Base-by-base conservation (phyloP, 2,113 vertebrate genomes). In the Macroglossus sobrinus region DNA sequence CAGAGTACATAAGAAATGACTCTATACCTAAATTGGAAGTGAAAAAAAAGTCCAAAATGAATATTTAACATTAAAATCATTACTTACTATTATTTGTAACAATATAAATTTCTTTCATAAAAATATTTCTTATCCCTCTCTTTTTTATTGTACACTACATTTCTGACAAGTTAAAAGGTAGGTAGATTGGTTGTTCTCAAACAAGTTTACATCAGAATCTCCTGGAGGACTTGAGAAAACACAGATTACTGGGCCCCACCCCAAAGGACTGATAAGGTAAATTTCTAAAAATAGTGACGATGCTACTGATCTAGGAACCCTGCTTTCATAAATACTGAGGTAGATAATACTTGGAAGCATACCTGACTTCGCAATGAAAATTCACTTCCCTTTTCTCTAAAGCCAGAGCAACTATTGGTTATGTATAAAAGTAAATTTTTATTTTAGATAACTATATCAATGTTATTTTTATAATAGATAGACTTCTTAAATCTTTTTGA, bases 1-100 rank as follows among this genome's bases (percentile, higher is more conserved):
- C 98, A 81, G 99, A 99, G 95, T 99, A 99, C 99, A 99, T 99
- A 45, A 99, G 98, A 97, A 99, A 99, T 21, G 99, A 99, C 89
- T 99, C 99, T 95, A 99, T 98, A 89, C 99, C 99, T 99, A 80
- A n/a, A 74, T 64, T 9, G 18, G 33, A 50, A 26, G 14, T 6
- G 26, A 55, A 19, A 38, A 28, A 15, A 30, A 18, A 74, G 1
- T 22, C 18, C 10, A 59, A 61, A 84, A 78, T 71, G 0, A 74
- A 93, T 94, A 91, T 15, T 79, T 30, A 61, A 92, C 61, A 57
- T 47, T 87, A 24, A 76, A 93, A 74, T 82, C 1, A 61, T 14
- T 40, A 45, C 12, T 78, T 76, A 19, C 10, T 26, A 47, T 84
- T 71, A 81, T 78, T 64, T 84, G 40, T 30, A 53, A 28, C 2